phyloP scores from a whole-genome alignment of 2,888 invertebrate genomes.

The Neuroscelio doddi region DNA sequence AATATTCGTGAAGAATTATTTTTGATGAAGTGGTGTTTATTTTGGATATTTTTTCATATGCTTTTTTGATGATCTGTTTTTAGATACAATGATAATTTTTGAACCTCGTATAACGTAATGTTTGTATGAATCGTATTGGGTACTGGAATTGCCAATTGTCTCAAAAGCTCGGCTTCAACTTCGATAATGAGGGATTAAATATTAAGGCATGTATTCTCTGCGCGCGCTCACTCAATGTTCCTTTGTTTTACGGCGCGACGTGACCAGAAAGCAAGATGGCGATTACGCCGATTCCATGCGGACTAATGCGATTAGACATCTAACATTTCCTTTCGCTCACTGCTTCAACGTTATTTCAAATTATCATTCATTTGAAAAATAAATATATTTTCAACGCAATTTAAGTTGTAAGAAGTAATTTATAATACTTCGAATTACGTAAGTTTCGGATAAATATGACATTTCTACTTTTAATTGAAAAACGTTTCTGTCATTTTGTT shows the following conservation, averaged over 20 bases:
- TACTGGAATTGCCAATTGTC: conserved; percentile 69
- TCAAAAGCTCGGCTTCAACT: conserved; percentile 66
- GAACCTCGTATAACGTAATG: conserved; percentile 7
- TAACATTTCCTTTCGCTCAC: conserved; percentile 39
- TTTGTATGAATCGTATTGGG: too few relatives aligned
- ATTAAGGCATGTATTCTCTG: conserved; percentile 65
- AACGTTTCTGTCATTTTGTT: not conserved
- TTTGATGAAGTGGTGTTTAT: too few relatives aligned
- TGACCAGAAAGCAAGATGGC: conserved; percentile 71
- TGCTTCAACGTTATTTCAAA: too few relatives aligned
- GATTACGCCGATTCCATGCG: conserved; percentile 47
- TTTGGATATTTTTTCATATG: too few relatives aligned
- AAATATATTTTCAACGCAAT: not conserved
- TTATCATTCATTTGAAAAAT: not conserved
- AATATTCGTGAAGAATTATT: too few relatives aligned
- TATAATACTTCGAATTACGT: not conserved
- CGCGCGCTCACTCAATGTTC: conserved; percentile 61
- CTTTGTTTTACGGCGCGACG: conserved; percentile 71
- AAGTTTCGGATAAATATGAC: too few relatives aligned
- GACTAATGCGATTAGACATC: conserved; percentile 64
- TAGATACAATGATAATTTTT: not conserved
- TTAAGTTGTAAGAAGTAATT: not conserved
- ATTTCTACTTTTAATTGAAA: too few relatives aligned
- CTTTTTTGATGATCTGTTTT: too few relatives aligned
- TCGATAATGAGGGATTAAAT: conserved; percentile 72